Evolutionary conservation across 2,888 invertebrate genomes (phyloP), one percentile per base, ranked within the genome.

Genomic region (Agrochola litura): DNA sequence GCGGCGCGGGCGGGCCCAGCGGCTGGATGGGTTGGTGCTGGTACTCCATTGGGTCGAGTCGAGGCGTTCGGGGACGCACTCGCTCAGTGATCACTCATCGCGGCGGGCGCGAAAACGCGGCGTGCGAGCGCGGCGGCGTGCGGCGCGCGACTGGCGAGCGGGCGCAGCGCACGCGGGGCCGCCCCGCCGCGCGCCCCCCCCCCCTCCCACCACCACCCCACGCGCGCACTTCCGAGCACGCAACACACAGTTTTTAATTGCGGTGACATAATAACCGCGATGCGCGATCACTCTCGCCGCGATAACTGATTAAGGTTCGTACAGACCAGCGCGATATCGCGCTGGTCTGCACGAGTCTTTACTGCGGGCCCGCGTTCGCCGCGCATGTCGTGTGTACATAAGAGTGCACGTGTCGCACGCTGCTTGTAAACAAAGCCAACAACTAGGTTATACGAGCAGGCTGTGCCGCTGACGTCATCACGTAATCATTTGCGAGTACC

Each of bases 1-100:
- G 97, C 92, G 97, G 97, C 94, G 97, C 97, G 87, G 97, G 97
- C 84, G 95, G 95, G 97, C 97, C 93, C 88, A 97, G 97, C 90
- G 97, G 97, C 93, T 97, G 97, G 76, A 95, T 91, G 72, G 94
- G 94, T 89, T 94, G 94, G 92, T 95, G 96, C 92, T 95, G 96
- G 92, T 96, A 97, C 94, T 97, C 97, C 97, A 97, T 97, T 90
- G 89, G 87, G 87, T 89, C 89, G 90, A 89, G 90, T 89, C 91
- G 91, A 90, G 91, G 91, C 92, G 92, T 90, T 90, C 92, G 89
- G 87, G 87, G 91, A 90, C 90, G 92, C 92, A 86, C 92, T 92
- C 92, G 92, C 91, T 94, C 94, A 93, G 91, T 92, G 93, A 88
- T 92, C 94, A 94, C 95, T 93, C 95, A 95, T 95, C 95, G 95